Conservation (phyloP, 2,113 vertebrate genomes). For the Xerus inauris region DNA sequence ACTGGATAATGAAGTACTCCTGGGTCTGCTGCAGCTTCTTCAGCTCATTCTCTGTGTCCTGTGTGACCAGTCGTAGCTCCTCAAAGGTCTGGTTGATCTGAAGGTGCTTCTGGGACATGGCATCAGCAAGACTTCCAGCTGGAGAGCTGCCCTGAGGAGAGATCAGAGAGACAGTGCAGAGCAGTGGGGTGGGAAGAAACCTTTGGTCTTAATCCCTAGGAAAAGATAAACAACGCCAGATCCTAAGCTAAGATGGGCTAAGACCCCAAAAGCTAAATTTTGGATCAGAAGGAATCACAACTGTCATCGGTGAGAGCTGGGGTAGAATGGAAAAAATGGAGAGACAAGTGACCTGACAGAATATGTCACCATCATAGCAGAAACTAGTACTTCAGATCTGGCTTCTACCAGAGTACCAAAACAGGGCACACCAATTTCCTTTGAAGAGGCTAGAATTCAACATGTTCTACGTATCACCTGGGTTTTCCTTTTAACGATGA, state of each 20-base stretch:
- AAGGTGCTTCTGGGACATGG: conserved; percentile 98
- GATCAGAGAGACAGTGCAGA: too few species aligned
- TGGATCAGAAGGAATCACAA: neutral
- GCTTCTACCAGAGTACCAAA: neutral
- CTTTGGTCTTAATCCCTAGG: neutral
- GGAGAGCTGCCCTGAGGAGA: conserved; percentile 92
- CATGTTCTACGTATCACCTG: too few species aligned
- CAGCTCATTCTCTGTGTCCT: conserved; percentile 96
- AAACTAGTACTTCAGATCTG: neutral
- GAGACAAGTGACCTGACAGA: neutral
- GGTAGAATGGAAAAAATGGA: neutral
- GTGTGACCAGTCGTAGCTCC: conserved; percentile 94
- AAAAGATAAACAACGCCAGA: neutral
- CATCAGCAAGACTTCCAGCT: conserved; percentile 91
- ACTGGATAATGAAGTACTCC: conserved; percentile 99
- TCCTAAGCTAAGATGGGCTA: neutral
- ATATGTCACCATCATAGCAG: rapidly evolving
- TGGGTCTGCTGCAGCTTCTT: conserved; percentile 98
- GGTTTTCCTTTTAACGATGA: neutral
- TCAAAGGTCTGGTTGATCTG: conserved; percentile 98
- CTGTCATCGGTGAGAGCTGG: neutral
- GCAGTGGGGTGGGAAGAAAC: neutral
- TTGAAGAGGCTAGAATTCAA: neutral
- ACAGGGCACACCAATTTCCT: neutral
- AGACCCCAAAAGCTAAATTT: neutral